A percentile compares a stretch with the other conserved stretches of the same genome.
Conservation (phyloP, 2,113 vertebrate species). For the Menura novaehollandiae region DNA sequence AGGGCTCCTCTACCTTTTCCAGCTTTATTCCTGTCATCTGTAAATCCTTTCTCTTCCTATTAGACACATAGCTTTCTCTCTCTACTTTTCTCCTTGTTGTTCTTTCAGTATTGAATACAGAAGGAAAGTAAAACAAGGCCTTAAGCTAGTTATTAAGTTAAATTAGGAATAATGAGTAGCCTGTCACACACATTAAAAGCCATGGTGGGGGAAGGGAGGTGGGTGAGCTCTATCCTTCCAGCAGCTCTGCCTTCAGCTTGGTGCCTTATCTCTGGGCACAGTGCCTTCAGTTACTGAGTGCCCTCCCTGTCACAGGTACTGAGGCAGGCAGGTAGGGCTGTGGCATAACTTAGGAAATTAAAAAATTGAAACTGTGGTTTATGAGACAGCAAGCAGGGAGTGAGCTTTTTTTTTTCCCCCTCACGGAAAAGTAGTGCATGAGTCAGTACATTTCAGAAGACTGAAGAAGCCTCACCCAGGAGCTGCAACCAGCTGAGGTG, state of each 20-base stretch:
- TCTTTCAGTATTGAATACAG: not conserved
- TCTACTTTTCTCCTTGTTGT: not conserved
- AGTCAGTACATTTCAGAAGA: not conserved
- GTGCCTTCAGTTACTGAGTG: not conserved
- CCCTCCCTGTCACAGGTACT: not conserved
- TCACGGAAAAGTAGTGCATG: not conserved
- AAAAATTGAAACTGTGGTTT: not conserved
- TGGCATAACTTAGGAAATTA: not conserved
- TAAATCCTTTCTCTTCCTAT: not conserved
- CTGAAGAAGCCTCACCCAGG: not conserved
- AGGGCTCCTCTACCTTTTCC: not conserved
- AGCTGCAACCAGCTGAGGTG: not conserved
- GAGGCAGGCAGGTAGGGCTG: not conserved
- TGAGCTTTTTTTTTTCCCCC: not conserved
- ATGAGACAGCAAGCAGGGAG: not conserved
- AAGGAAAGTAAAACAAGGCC: not conserved
- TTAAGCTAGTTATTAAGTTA: constrained; percentile 18
- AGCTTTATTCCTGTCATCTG: not conserved
- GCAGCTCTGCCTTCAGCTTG: not conserved
- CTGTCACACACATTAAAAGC: not conserved
- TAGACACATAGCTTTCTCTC: not conserved
- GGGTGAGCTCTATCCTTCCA: not conserved
- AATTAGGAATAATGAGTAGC: constrained; percentile 7
- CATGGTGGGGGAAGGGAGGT: not conserved
- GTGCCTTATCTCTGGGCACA: not conserved